Conservation (phyloP, 2,797 vertebrate genomes). For the Parauchenoglanis punctatus region DNA sequence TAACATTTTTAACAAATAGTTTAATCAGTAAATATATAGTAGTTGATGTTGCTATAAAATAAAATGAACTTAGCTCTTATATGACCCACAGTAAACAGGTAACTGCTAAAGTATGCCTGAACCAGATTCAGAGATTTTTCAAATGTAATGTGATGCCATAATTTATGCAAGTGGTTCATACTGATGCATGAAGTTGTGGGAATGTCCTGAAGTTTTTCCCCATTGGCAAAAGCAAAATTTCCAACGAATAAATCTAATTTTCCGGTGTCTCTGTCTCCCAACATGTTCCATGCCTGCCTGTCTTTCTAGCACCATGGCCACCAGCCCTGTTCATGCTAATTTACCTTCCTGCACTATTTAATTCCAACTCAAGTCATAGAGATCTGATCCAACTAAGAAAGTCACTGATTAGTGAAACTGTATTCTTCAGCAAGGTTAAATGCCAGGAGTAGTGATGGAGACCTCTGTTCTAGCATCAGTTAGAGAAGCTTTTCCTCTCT, state of each 20-base stretch:
- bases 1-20: not conserved
- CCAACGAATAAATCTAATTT: conserved; percentile 59
- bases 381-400: conserved; percentile 1
- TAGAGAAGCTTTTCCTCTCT: conserved; percentile 20
- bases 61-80: not conserved
- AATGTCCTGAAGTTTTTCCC: conserved; percentile 44
- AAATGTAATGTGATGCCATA: conserved; percentile 4
- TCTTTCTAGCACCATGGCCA: not conserved
- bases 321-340: not conserved
- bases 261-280: conserved; percentile 45
- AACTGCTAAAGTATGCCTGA: not conserved
- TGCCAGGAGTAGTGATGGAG: not conserved
- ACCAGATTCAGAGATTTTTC: conserved; percentile 5
- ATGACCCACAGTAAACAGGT: not conserved
- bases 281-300: conserved; percentile 17
- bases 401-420: conserved; percentile 20
- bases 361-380: not conserved
- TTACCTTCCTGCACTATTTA: not conserved
- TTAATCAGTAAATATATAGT: not conserved
- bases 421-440: conserved; percentile 13
- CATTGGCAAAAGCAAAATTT: conserved; percentile 48
- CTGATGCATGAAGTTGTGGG: conserved; percentile 1
- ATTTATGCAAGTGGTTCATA: conserved; percentile 11
- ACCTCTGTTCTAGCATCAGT: conserved; percentile 26
- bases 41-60: not conserved